Percentiles rank a stretch among this genome's conserved stretches.
Conservation (phyloP, 1,140 invertebrate species). For the Oncopodura yosiiana region DNA sequence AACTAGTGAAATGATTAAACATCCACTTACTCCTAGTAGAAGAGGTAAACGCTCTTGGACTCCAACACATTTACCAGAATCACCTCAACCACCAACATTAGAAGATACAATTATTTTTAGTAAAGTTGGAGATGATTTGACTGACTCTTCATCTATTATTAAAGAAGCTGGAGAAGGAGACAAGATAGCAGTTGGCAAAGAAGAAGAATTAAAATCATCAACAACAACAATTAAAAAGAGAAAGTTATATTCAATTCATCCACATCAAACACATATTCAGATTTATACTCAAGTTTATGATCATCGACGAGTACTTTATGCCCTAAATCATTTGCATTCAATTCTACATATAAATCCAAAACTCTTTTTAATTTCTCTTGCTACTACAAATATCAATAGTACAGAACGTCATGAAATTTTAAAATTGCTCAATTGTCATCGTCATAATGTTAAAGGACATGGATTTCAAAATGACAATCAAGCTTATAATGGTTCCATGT, state of each 20-base stretch:
- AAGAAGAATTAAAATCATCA: too few species aligned
- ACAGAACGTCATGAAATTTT: constrained; percentile 50
- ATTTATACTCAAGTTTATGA: constrained; percentile 74
- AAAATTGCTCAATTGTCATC: constrained; percentile 60
- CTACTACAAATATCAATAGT: constrained; percentile 41
- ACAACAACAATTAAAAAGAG: neutral
- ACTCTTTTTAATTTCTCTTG: constrained; percentile 59
- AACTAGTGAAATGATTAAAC: too few species aligned
- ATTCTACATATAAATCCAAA: constrained; percentile 62
- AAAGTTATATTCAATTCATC: constrained; percentile 47
- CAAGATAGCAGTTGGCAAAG: too few species aligned
- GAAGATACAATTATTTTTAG: too few species aligned
- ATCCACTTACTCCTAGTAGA: too few species aligned
- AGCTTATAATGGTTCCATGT: constrained; percentile 69
- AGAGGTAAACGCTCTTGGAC: too few species aligned
- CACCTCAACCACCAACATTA: too few species aligned
- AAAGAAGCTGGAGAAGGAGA: too few species aligned
- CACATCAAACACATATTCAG: constrained; percentile 71
- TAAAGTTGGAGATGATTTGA: too few species aligned
- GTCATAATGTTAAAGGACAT: constrained; percentile 69
- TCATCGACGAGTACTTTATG: constrained; percentile 62
- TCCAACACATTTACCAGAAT: too few species aligned
- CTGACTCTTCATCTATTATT: too few species aligned
- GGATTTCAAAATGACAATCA: constrained; percentile 53
- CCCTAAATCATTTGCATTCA: constrained; percentile 62